These are phyloP conservation scores for Muscicapa comitata DNA, from an alignment of 2,797 vertebrate species.

Conservation along the genomic window DNA sequence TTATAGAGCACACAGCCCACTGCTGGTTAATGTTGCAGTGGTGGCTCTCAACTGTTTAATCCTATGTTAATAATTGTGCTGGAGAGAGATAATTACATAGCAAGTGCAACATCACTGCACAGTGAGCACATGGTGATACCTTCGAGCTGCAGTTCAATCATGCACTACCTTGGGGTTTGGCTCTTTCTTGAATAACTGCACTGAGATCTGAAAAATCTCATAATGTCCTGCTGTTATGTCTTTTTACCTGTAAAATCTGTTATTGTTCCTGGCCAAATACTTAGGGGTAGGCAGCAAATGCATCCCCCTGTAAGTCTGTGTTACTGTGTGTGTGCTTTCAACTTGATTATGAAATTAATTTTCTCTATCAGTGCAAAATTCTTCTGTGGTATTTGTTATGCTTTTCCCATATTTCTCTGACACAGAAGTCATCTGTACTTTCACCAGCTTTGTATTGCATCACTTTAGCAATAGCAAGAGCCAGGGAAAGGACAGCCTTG, in stretches of 20 bases:
- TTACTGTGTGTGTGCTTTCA: not conserved
- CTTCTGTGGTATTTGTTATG: not conserved
- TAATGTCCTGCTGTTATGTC: not conserved
- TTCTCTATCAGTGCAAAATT: not conserved
- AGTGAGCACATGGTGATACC: not conserved
- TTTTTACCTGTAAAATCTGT: not conserved
- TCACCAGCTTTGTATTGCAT: not conserved
- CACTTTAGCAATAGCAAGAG: not conserved
- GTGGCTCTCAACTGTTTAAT: not conserved
- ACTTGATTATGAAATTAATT: not conserved
- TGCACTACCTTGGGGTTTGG: rapidly evolving
- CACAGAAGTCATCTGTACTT: not conserved
- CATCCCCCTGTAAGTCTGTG: not conserved
- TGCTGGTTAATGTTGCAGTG: not conserved
- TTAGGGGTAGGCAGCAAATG: not conserved
- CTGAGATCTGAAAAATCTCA: not conserved
- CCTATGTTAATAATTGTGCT: not conserved
- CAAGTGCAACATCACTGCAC: not conserved
- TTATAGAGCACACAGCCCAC: not conserved
- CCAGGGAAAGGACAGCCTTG: not conserved
- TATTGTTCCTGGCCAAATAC: not conserved
- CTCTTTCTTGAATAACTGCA: not conserved
- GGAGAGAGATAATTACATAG: not conserved
- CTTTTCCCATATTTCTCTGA: not conserved
- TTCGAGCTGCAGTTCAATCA: not conserved